phyloP scores from a whole-genome alignment of 2,113 vertebrate species.

The Mastomys coucha region DNA sequence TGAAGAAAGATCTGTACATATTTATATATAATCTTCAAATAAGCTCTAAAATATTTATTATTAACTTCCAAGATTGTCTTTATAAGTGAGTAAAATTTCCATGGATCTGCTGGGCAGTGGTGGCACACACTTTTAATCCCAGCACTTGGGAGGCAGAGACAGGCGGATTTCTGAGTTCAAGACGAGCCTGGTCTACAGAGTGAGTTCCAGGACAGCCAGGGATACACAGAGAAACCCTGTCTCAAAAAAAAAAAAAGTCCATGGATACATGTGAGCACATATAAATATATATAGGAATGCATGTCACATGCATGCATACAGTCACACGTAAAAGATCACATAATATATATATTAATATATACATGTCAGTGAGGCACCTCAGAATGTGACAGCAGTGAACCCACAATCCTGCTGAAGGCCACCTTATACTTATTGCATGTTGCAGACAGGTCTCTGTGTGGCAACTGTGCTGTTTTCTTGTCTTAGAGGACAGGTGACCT shows the following conservation, averaged over 20 bases:
- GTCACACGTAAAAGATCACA: neutral
- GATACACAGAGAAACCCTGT: too few relatives aligned
- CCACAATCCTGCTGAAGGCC: neutral
- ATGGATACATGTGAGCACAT: neutral
- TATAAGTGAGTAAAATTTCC: constrained; percentile 51
- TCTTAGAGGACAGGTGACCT: neutral
- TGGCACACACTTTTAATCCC: too few relatives aligned
- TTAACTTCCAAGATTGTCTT: constrained; percentile 24
- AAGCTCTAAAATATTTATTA: neutral
- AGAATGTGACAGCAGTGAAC: neutral
- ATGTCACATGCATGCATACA: neutral
- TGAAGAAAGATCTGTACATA: neutral
- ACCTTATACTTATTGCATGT: neutral
- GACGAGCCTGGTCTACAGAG: too few relatives aligned
- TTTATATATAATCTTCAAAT: neutral
- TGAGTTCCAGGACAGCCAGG: too few relatives aligned
- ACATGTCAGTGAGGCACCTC: neutral
- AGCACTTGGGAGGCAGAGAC: too few relatives aligned
- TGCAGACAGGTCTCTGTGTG: neutral
- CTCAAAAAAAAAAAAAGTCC: constrained; percentile 3
- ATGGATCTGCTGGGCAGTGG: neutral
- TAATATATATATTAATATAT: neutral
- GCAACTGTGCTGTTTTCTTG: neutral
- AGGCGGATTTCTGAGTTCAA: too few relatives aligned
- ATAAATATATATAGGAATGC: neutral